Evolutionary conservation across 1,140 invertebrate species (phyloP), one percentile per base, ranked within the genome.

Genomic region (Pollicipes pollicipes): DNA sequence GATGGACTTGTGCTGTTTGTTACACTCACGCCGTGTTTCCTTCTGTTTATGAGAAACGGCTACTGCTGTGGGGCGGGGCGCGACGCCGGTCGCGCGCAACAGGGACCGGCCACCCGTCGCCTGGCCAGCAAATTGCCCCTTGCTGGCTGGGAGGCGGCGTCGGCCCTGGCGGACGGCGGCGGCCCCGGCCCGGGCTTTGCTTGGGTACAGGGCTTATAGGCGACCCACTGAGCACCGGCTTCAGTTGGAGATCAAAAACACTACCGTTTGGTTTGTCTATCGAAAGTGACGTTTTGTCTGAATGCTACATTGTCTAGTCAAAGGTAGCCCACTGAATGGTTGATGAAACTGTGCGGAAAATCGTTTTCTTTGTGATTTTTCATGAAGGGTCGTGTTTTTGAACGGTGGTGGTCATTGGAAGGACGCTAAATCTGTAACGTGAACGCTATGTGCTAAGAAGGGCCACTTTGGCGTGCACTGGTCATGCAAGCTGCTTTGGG

Each of bases 291-390:
- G n/a, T n/a, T n/a, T 58, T 6, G 45, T 58, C 45, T 2, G 45
- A 58, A 58, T 58, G 45, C 45, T 58, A 58, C 45, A 58, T 58
- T 58, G 45, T 58, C 45, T 58, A 58, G 45, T 58, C 45, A 58
- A 58, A 21, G 45, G 45, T 58, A 58, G 45, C 45, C 45, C 45
- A 21, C 8, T 2, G 45, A 58, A 58, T 58, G 45, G 13, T 58
- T 58, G 45, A 21, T 58, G 45, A 58, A 58, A 58, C 13, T 58
- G 45, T 3, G 21, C 45, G 45, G 2, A 21, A 58, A 58, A 58
- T 58, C 45, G 45, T 10, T 58, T 21, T 21, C 45, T 21, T 58
- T 58, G 45, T 58, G 13, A 58, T 58, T 58, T 58, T 58, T 58
- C 45, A 58, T 58, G n/a, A 58, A 21, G 45, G 45, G 24, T 58